Evolutionary conservation across 2,888 invertebrate species (phyloP).

Genomic region (Blomia tropicalis): DNA sequence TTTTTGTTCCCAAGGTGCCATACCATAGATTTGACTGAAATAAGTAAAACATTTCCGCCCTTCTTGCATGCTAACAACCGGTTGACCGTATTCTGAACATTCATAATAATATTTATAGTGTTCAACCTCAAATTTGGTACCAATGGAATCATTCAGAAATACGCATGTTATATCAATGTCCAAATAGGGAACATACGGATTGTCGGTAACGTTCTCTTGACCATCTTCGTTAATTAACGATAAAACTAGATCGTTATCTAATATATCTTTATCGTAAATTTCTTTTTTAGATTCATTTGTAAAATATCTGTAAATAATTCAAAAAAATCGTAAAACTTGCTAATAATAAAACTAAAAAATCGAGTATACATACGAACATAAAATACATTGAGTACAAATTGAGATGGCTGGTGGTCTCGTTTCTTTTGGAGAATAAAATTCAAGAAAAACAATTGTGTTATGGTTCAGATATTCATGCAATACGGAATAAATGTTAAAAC

Average conservation of each 20-base stretch:
- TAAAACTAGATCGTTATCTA: not conserved
- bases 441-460: conserved; percentile 1
- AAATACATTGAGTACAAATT: conserved; percentile 9
- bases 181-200: not conserved
- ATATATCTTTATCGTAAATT: not conserved
- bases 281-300: no score
- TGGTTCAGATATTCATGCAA: not conserved
- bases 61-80: not conserved
- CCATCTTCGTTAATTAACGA: not conserved
- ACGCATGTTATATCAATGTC: not conserved
- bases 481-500: not conserved
- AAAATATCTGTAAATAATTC: not conserved
- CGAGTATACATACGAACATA: not conserved
- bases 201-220: not conserved
- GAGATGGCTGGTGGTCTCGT: not conserved
- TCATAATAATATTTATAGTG: no score
- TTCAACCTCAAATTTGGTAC: no score
- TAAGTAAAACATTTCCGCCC: not conserved
- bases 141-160: not conserved
- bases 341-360: no score
- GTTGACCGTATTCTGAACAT: not conserved
- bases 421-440: not conserved
- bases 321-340: not conserved
- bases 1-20: not conserved
- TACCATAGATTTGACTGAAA: not conserved